phyloP scores from a whole-genome alignment of 2,113 vertebrate species.

The Lophotis ruficrista region DNA sequence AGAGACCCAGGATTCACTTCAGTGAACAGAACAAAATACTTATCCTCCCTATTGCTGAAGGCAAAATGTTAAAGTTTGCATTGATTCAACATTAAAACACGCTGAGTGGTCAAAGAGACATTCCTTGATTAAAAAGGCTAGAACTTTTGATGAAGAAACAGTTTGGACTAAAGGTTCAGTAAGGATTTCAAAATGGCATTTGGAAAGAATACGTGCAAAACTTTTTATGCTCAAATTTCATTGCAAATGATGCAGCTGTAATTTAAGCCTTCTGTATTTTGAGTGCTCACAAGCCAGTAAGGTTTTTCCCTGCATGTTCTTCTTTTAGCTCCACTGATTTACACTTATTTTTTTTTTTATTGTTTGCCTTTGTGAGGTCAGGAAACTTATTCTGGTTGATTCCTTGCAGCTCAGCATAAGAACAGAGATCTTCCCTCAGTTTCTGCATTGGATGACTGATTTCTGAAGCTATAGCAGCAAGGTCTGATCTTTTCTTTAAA shows the following conservation, averaged over 20 bases:
- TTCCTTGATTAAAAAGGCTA: neutral
- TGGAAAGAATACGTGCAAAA: neutral
- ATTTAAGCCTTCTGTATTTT: neutral
- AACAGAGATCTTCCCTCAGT: neutral
- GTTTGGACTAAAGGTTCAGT: neutral
- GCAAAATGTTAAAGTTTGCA: slow-evolving; percentile 10
- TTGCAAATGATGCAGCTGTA: neutral
- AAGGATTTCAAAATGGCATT: neutral
- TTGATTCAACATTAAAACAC: neutral
- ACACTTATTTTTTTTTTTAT: neutral
- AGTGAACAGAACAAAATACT: slow-evolving; percentile 7
- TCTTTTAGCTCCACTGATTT: neutral
- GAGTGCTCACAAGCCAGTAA: neutral
- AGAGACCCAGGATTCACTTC: slow-evolving; percentile 7
- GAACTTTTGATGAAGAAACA: neutral
- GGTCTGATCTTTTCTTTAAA: neutral
- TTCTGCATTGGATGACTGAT: neutral
- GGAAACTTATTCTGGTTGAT: neutral
- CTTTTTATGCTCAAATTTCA: neutral
- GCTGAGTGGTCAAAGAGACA: neutral
- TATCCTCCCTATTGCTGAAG: neutral
- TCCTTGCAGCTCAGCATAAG: neutral
- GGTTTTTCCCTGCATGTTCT: neutral
- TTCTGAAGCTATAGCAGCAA: neutral
- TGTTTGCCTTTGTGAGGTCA: neutral